These are phyloP conservation scores for Apamea epomidion DNA, from an alignment of 2,888 invertebrate species.

Conservation along the genomic window DNA sequence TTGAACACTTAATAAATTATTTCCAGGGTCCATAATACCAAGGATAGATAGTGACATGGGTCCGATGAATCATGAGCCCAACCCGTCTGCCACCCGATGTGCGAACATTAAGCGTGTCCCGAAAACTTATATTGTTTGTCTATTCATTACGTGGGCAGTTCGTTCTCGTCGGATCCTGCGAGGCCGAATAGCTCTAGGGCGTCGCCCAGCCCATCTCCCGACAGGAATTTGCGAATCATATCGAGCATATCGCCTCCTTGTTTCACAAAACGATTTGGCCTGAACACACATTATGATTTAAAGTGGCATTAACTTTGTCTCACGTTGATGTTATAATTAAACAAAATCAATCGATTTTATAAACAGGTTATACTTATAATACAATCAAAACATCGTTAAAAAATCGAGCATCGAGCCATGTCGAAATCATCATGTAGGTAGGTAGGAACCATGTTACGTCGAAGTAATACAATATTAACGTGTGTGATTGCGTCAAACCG, in stretches of 20 bases:
- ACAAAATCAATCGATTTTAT: constrained; percentile 28
- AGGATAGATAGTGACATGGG: constrained; percentile 62
- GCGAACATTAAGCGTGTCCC: constrained; percentile 73
- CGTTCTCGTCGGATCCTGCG: constrained; percentile 75
- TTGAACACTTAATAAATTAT: constrained; percentile 52
- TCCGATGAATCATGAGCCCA: constrained; percentile 71
- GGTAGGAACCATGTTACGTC: constrained; percentile 30
- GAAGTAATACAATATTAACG: constrained; percentile 31
- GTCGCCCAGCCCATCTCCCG: constrained; percentile 83
- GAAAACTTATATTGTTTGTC: constrained; percentile 66
- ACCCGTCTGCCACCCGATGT: constrained; percentile 76
- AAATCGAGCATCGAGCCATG: constrained; percentile 12
- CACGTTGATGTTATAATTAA: not conserved
- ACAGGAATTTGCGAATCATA: constrained; percentile 85
- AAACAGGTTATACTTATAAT: constrained; percentile 1
- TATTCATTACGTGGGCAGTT: constrained; percentile 82
- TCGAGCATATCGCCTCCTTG: constrained; percentile 78
- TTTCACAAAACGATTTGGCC: constrained; percentile 79
- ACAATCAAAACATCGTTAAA: constrained; percentile 11
- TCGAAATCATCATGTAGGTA: constrained; percentile 23
- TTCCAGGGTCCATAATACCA: constrained; percentile 52
- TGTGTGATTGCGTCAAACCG: constrained; percentile 36
- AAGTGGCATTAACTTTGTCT: constrained; percentile 35
- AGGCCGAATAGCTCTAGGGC: constrained; percentile 83
- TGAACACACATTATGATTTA: constrained; percentile 78